These are phyloP conservation scores for Gasterosteus aculeatus DNA, from an alignment of 2,113 vertebrate species.

Conservation along the genomic window DNA sequence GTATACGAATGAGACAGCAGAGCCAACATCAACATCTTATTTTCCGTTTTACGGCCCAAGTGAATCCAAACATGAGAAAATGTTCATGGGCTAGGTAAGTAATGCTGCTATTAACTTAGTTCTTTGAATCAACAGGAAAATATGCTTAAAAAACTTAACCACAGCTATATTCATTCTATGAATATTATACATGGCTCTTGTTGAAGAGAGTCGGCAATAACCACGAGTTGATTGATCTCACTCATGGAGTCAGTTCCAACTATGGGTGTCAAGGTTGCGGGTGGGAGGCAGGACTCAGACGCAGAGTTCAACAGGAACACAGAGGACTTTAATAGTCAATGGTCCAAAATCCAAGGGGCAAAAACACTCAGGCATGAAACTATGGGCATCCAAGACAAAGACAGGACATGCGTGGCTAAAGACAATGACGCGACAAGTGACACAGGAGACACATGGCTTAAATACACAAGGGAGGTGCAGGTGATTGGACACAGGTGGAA, in stretches of 20 bases:
- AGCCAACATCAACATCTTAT: conserved; percentile 5
- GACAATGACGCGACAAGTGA: no score
- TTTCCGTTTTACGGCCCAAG: not conserved
- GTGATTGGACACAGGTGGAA: no score
- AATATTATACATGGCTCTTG: conserved; percentile 25
- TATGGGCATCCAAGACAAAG: no score
- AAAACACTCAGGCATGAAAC: no score
- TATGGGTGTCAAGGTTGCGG: no score
- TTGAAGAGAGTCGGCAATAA: conserved; percentile 51
- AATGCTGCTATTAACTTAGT: conserved; percentile 17
- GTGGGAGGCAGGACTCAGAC: no score
- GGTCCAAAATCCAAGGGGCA: no score
- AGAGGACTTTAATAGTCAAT: no score
- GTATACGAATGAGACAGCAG: not conserved
- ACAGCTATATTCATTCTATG: conserved; percentile 8
- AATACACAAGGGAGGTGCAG: no score
- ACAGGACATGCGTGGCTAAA: no score
- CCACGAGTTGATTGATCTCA: conserved; percentile 72
- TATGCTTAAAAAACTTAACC: conserved; percentile 29
- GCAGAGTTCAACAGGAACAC: no score
- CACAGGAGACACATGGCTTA: no score
- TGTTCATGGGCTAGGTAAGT: not conserved
- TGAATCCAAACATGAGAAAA: conserved; percentile 2
- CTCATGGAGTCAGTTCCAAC: conserved; percentile 72
- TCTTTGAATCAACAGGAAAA: conserved; percentile 49